Evolutionary conservation across 2,888 invertebrate species (phyloP).

Genomic region (Chaetogeoica ovagalla): DNA sequence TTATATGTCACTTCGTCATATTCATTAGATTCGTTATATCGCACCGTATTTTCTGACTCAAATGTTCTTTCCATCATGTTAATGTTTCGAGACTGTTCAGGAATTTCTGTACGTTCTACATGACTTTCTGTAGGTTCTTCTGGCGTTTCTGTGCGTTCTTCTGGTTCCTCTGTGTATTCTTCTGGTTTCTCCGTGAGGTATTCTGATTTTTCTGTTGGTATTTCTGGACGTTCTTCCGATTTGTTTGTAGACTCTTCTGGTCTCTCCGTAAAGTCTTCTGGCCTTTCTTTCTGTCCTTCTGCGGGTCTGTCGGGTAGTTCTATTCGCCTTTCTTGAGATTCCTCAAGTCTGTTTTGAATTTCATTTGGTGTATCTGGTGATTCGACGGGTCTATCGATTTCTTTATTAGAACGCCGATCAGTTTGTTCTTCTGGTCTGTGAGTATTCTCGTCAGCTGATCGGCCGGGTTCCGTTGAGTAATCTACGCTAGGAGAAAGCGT

Average conservation of each 20-base stretch:
- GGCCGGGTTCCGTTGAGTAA: slow-evolving; percentile 11
- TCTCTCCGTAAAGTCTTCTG: background rate
- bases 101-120: background rate
- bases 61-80: background rate
- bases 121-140: background rate
- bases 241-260: background rate
- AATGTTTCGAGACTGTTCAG: slow-evolving; percentile 20
- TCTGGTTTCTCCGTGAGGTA: background rate
- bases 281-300: background rate
- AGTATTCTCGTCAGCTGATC: background rate
- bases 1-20: background rate
- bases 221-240: background rate
- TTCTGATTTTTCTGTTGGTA: background rate
- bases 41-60: background rate
- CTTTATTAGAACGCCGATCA: background rate
- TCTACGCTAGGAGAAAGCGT: background rate
- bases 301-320: background rate
- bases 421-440: background rate
- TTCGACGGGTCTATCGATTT: background rate
- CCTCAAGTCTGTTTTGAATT: background rate
- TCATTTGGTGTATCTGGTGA: background rate
- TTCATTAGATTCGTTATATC: background rate
- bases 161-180: background rate
- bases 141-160: background rate
- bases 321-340: background rate